phyloP scores from a whole-genome alignment of 2,797 vertebrate species.

The Lagothrix lagotricha region DNA sequence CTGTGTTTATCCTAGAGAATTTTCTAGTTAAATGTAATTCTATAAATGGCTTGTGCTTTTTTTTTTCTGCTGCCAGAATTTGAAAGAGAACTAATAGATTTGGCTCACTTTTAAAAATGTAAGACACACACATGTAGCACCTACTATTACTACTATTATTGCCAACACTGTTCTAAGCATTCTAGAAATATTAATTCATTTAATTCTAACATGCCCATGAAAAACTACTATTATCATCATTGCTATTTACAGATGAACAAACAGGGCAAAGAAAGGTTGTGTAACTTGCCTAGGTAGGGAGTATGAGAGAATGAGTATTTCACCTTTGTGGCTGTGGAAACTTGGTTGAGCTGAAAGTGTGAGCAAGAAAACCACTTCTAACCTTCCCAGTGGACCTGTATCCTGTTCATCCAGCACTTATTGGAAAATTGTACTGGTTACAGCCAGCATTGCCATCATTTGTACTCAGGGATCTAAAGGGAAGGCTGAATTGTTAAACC shows the following conservation, averaged over 20 bases:
- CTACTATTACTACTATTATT: neutral
- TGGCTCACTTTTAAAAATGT: conserved; percentile 44
- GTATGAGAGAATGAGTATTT: neutral
- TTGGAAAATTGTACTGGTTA: neutral
- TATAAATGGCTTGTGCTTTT: neutral
- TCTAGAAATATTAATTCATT: conserved; percentile 40
- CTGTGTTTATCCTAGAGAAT: conserved; percentile 54
- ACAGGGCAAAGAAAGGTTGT: neutral
- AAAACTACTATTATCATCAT: conserved; percentile 34
- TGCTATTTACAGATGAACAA: conserved; percentile 39
- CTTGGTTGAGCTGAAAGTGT: neutral
- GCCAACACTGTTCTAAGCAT: conserved; percentile 4
- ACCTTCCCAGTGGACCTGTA: neutral
- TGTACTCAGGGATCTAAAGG: conserved; percentile 19
- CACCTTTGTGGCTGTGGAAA: neutral
- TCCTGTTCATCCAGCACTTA: neutral
- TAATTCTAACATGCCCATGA: neutral
- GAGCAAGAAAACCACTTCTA: neutral
- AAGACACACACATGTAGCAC: neutral
- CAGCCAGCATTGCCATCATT: neutral
- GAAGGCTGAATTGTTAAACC: neutral
- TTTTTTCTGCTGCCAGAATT: conserved; percentile 33
- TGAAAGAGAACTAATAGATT: conserved; percentile 33
- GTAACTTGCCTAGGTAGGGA: neutral
- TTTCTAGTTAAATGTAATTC: conserved; percentile 49